phyloP scores from a whole-genome alignment of 2,888 invertebrate species.

The Drosophila picticornis region DNA sequence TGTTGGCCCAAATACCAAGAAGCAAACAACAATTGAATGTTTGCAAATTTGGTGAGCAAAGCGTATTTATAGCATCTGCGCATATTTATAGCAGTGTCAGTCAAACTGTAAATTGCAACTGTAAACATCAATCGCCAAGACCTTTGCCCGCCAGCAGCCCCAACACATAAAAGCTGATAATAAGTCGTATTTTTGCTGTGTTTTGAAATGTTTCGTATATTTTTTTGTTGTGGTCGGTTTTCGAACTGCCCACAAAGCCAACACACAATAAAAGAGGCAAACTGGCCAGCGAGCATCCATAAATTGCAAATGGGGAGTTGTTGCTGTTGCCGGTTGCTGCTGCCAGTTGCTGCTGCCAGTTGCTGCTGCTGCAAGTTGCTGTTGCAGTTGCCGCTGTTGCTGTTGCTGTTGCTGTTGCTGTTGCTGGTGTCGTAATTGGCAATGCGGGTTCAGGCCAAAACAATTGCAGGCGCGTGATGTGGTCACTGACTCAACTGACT shows the following conservation, averaged over 20 bases:
- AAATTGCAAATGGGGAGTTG: constrained; percentile 61
- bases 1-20: not conserved
- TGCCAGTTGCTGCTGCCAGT: constrained; percentile 62
- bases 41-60: not conserved
- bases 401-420: constrained; percentile 30
- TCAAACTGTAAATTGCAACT: constrained; percentile 32
- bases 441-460: constrained; percentile 71
- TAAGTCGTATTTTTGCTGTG: constrained; percentile 49
- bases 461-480: constrained; percentile 75
- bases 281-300: constrained; percentile 63
- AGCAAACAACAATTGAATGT: not conserved
- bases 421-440: constrained; percentile 80
- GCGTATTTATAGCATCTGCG: not conserved
- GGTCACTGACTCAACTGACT: constrained; percentile 60
- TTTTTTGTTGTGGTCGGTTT: constrained; percentile 29
- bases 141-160: constrained; percentile 56
- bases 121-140: constrained; percentile 23
- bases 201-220: constrained; percentile 24
- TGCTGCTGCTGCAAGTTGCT: constrained; percentile 58
- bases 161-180: constrained; percentile 68
- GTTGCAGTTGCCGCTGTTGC: constrained; percentile 19
- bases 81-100: constrained; percentile 18
- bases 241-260: constrained; percentile 53
- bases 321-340: constrained; percentile 68
- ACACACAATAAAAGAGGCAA: constrained; percentile 50